Base-by-base conservation (phyloP, 2,113 vertebrate genomes). In the Sebastes schlegelii region DNA sequence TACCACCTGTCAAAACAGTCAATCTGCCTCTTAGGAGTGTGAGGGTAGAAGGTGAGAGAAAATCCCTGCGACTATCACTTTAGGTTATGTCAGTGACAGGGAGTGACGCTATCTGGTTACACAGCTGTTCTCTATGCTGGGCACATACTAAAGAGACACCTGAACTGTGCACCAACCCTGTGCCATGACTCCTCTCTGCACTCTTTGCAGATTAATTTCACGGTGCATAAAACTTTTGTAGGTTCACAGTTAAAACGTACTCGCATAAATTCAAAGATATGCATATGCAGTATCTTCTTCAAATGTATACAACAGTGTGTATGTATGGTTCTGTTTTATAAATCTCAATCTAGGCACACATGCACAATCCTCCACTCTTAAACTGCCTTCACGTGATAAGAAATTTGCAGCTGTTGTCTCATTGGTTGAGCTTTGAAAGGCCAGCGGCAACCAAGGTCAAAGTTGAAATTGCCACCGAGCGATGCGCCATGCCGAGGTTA, bases 1-100 rank as follows among this genome's bases (percentile, higher is more conserved):
- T 54, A 79, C 64, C 83, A 78, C 84, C 84, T 89, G 90, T 91
- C 90, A 86, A 74, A 91, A 83, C 70, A 74, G 90, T 93, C 88
- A 84, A 82, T 89, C 82, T 81, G 42, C 71, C 64, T 83, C 74
- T 83, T 10, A 58, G 80, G 70, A 82, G 73, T n/a, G 52, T 12
- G 79, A 85, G 84, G 79, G 68, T 23, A 55, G 77, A 66, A 84
- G 85, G 89, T 88, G 83, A 91, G 80, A 85, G 85, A 64, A 90
- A 88, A 91, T 88, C 87, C 90, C 66, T 66, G 46, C 13, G n/a
- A 89, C 82, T 86, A 72, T 84, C 82, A 79, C 84, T 77, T 79
- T 12, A 73, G 83, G 84, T 88, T 84, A 77, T 72, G 78, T 87
- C 60, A 52, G 62, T 73, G 79, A 86, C 79, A 68, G 66, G 66